Evolutionary conservation across 2,888 invertebrate species (phyloP).

Genomic region (Oscheius sp.): DNA sequence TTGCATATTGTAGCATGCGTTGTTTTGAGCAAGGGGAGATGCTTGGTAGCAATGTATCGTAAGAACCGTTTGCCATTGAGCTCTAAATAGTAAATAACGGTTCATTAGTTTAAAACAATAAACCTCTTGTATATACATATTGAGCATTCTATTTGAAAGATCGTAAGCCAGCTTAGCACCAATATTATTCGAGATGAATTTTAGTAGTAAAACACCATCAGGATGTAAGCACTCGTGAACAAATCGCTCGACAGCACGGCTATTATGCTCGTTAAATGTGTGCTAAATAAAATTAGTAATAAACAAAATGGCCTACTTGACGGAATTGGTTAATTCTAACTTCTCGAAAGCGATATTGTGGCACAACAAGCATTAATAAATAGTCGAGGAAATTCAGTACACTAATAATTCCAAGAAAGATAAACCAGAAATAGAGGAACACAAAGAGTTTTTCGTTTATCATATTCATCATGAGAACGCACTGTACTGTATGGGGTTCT

Average conservation of each 20-base stretch:
- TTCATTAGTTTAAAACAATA: no score
- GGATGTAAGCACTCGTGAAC: constrained; percentile 46
- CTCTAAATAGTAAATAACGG: no score
- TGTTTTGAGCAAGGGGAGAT: no score
- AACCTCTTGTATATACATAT: no score
- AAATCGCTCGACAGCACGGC: no score
- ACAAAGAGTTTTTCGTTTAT: constrained; percentile 24
- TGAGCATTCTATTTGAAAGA: constrained; percentile 49
- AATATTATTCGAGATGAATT: constrained; percentile 59
- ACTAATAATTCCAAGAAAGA: constrained; percentile 45
- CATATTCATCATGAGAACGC: no score
- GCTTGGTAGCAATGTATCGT: no score
- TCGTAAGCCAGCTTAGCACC: constrained; percentile 60
- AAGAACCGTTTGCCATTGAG: no score
- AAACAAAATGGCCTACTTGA: no score
- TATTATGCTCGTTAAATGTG: not conserved
- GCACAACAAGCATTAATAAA: constrained; percentile 48
- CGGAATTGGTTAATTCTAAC: not conserved
- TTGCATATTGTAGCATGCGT: no score
- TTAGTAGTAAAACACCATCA: constrained; percentile 60
- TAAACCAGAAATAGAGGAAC: constrained; percentile 36
- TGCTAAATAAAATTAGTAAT: not conserved
- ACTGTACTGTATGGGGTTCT: no score
- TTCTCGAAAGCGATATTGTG: no score
- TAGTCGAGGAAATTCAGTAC: constrained; percentile 60